Conservation (phyloP, 2,888 invertebrate species). For the Drosophila affinis region DNA sequence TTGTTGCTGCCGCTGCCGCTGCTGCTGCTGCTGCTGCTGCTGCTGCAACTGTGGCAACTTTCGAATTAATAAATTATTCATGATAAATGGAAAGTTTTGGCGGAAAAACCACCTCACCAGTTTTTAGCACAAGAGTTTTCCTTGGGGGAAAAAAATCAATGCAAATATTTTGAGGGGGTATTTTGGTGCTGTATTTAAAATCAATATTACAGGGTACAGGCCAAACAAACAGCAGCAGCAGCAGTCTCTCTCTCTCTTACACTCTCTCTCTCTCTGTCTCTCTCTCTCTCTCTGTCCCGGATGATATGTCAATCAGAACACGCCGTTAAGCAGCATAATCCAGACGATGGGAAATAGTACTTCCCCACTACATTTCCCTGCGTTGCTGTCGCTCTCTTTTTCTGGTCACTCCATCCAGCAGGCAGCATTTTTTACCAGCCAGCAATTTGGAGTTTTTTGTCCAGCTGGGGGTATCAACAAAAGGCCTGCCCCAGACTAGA, state of each 20-base stretch:
- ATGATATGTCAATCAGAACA: constrained; percentile 58
- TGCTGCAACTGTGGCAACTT: constrained; percentile 45
- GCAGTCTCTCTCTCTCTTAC: neutral
- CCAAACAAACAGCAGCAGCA: constrained; percentile 5
- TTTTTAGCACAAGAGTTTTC: constrained; percentile 19
- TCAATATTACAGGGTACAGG: constrained; percentile 27
- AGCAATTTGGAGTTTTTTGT: neutral
- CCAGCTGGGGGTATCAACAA: neutral
- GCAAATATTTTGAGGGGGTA: constrained; percentile 7
- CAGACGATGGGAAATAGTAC: constrained; percentile 33
- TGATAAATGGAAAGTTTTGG: constrained; percentile 46
- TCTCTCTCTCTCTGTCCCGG: constrained; percentile 18
- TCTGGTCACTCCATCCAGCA: neutral
- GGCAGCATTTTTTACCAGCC: neutral
- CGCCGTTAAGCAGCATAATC: constrained; percentile 61
- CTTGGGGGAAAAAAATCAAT: constrained; percentile 6
- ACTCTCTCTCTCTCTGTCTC: constrained; percentile 6
- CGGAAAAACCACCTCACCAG: neutral
- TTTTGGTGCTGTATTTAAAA: constrained; percentile 26
- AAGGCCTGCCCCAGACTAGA: neutral
- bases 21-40: constrained; percentile 20
- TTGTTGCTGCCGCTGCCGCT: constrained; percentile 15
- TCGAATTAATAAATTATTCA: constrained; percentile 58
- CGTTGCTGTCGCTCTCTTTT: neutral
- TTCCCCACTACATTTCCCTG: constrained; percentile 13